Percentiles rank a stretch among this genome's conserved stretches.
Conservation (phyloP, 1,140 invertebrate species). For the Drosophila azteca region DNA sequence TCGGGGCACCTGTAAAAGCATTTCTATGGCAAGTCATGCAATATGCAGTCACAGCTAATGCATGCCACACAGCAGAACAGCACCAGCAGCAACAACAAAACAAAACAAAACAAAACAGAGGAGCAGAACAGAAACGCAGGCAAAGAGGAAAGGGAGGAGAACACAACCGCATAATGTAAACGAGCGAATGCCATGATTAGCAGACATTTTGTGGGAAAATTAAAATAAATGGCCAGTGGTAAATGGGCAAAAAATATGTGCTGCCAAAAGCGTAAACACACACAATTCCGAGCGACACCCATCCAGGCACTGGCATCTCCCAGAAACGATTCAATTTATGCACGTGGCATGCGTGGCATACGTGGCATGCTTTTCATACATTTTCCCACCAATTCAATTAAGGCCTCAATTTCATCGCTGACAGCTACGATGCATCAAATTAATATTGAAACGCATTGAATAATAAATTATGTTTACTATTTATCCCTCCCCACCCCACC, state of each 20-base stretch:
- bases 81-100: background rate
- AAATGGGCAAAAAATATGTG: conserved; percentile 14
- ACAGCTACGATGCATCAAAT: conserved; percentile 41
- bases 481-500: background rate
- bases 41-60: conserved; percentile 46
- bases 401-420: conserved; percentile 4
- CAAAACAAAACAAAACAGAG: background rate
- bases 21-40: conserved; percentile 40
- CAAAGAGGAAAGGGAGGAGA: background rate
- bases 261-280: conserved; percentile 19
- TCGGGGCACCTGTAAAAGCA: conserved; percentile 7
- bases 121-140: too few species aligned
- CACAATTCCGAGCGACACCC: conserved; percentile 27
- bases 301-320: background rate
- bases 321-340: conserved; percentile 39
- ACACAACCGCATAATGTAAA: conserved; percentile 48
- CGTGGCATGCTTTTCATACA: conserved; percentile 28
- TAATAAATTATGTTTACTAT: conserved; percentile 35
- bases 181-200: conserved; percentile 60
- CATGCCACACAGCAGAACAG: conserved; percentile 26
- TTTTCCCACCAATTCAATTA: conserved; percentile 52
- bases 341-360: conserved; percentile 21
- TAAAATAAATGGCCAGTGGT: conserved; percentile 53
- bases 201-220: conserved; percentile 51
- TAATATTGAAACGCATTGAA: conserved; percentile 41